A percentile compares a stretch with the other conserved stretches of the same genome.
Conservation (phyloP, 1,140 invertebrate species). For the Cyclina sinensis region DNA sequence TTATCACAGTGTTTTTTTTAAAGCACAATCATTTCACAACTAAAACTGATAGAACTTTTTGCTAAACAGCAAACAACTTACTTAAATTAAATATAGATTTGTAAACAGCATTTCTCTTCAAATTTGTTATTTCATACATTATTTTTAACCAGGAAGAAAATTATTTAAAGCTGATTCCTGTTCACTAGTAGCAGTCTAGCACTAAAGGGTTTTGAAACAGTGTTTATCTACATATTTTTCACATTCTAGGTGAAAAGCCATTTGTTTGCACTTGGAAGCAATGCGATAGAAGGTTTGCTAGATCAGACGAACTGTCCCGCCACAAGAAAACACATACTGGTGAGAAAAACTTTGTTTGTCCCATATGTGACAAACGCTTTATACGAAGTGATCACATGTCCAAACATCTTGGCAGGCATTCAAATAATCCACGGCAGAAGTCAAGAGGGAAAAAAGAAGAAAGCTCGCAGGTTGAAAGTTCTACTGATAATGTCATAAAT, state of each 20-base stretch:
- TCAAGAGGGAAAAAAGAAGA: slow-evolving; percentile 26
- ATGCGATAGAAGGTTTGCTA: slow-evolving; percentile 95
- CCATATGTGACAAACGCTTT: slow-evolving; percentile 94
- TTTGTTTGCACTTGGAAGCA: slow-evolving; percentile 92
- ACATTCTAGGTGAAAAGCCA: slow-evolving; percentile 82
- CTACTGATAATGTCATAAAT: background rate
- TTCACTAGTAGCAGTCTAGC: too few species aligned
- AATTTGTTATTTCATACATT: too few species aligned
- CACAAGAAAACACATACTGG: slow-evolving; percentile 90
- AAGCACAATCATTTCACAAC: too few species aligned
- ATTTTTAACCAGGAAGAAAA: too few species aligned
- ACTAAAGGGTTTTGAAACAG: too few species aligned
- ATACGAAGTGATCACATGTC: slow-evolving; percentile 91
- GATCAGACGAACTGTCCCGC: slow-evolving; percentile 97
- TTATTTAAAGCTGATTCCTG: too few species aligned
- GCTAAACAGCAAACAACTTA: too few species aligned
- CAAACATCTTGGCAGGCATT: slow-evolving; percentile 79
- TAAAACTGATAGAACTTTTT: too few species aligned
- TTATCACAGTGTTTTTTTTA: too few species aligned
- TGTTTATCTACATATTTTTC: too few species aligned
- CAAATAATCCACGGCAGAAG: slow-evolving; percentile 17
- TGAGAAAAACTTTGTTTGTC: slow-evolving; percentile 91
- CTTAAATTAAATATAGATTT: too few species aligned
- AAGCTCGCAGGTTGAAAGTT: background rate
- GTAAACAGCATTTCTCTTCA: too few species aligned